Base-by-base conservation (phyloP, 1,140 invertebrate genomes). In the Drosophila navojoa region DNA sequence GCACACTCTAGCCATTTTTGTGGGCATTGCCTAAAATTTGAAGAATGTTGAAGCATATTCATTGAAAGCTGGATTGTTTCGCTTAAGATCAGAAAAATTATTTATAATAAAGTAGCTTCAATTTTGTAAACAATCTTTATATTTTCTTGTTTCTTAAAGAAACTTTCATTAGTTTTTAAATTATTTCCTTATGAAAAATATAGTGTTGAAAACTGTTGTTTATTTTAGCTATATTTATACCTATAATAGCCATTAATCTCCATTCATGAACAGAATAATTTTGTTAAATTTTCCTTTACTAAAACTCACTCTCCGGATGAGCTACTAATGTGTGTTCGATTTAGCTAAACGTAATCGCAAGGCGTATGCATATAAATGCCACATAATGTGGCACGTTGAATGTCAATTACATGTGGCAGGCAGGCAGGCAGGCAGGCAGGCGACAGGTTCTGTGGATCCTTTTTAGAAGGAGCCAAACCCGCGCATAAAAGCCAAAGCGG, bases 301-400 rank as follows among this genome's bases (percentile, higher is more conserved):
- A 29, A 1, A 29, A 7, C 7, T 22, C 38, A 10, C 11, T 15
- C 40, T 59, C 64, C 61, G 61, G 55, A 67, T 55, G 71, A 35
- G 22, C 50, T 55, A 60, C 13, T 35, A 10, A 15, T 29, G 45
- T 32, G 29, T 6, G 27, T 22, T 45, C 47, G 45, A n/a, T 72
- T 58, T 0, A 47, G 15, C 11, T 5, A n/a, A 57, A 75, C 62
- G 63, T 45, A 69, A 84, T 69, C 62, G 70, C 25, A 35, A 40
- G 49, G 71, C 70, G 81, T 63, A 82, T 68, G 81, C 79, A 71
- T 82, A 87, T 87, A 87, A 87, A 64, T 71, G 79, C 62, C 82
- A 74, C 76, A 81, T 81, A 79, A 76, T 87, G 71, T 76, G 58
- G 71, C 71, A 87, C 75, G 82, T 87, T 77, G 69, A 89, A 82